phyloP scores from a whole-genome alignment of 2,888 invertebrate genomes.

The Stenurella melanura region DNA sequence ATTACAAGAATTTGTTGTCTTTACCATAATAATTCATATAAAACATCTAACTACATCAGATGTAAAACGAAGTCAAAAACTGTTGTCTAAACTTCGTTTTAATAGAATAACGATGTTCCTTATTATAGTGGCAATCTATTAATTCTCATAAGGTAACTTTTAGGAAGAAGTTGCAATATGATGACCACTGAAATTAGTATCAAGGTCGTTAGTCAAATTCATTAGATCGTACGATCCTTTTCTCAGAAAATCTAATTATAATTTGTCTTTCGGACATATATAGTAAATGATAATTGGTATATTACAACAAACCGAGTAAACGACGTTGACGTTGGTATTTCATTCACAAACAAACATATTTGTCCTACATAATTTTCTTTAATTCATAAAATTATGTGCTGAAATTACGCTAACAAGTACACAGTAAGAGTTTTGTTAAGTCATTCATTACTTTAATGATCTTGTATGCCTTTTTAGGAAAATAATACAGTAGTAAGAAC shows the following conservation, averaged over 20 bases:
- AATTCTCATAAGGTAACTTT: too few relatives aligned
- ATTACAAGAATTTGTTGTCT: too few relatives aligned
- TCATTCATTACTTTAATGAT: background rate
- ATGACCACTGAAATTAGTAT: too few relatives aligned
- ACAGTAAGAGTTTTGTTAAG: background rate
- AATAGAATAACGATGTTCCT: too few relatives aligned
- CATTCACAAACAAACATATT: background rate
- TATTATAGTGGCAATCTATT: too few relatives aligned
- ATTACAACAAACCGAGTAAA: slow-evolving; percentile 3
- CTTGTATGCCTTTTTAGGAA: background rate
- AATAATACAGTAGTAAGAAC: background rate
- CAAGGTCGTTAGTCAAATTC: too few relatives aligned
- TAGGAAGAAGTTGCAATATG: too few relatives aligned
- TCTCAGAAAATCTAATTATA: background rate
- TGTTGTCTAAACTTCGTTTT: too few relatives aligned
- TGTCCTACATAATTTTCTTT: slow-evolving; percentile 3
- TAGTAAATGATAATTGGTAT: background rate
- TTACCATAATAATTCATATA: too few relatives aligned
- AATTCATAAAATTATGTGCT: background rate
- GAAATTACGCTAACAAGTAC: background rate
- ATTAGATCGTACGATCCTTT: background rate
- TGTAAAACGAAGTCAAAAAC: too few relatives aligned
- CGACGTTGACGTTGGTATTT: background rate
- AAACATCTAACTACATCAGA: too few relatives aligned
- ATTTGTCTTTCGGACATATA: background rate